phyloP scores from a whole-genome alignment of 2,113 vertebrate genomes.

The Noctilio leporinus region DNA sequence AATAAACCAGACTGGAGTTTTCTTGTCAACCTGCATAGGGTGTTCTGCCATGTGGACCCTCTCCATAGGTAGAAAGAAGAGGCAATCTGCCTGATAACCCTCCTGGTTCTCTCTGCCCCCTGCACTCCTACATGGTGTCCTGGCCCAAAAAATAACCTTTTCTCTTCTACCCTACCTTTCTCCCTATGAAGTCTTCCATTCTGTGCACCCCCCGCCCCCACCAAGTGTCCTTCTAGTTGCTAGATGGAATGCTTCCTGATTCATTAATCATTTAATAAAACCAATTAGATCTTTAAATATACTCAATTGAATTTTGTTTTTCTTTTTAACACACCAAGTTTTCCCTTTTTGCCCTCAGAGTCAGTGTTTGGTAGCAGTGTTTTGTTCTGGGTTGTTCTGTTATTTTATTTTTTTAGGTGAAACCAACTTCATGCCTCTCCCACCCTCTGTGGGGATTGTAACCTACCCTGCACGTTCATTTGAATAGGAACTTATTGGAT shows the following conservation, averaged over 20 bases:
- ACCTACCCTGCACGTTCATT: not conserved
- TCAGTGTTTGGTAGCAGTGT: not conserved
- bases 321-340: not conserved
- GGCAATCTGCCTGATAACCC: not conserved
- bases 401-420: constrained; percentile 13
- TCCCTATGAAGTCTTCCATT: not conserved
- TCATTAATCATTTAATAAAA: not conserved
- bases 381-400: constrained; percentile 5
- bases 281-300: not conserved
- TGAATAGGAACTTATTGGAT: constrained; percentile 5
- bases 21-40: not conserved
- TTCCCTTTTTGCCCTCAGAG: not conserved
- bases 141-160: not conserved
- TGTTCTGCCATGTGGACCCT: not conserved
- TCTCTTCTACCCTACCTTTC: not conserved
- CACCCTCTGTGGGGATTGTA: not conserved
- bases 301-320: not conserved
- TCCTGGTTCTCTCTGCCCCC: not conserved
- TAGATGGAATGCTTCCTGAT: not conserved
- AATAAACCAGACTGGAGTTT: not conserved
- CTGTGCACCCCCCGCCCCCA: too few species aligned
- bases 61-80: not conserved
- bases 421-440: not conserved
- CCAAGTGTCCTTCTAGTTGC: not conserved
- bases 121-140: not conserved